Percentiles rank a stretch among this genome's conserved stretches.
These are phyloP conservation scores for Xenus cinereus DNA, from an alignment of 2,113 vertebrate species.

Conservation along the genomic window DNA sequence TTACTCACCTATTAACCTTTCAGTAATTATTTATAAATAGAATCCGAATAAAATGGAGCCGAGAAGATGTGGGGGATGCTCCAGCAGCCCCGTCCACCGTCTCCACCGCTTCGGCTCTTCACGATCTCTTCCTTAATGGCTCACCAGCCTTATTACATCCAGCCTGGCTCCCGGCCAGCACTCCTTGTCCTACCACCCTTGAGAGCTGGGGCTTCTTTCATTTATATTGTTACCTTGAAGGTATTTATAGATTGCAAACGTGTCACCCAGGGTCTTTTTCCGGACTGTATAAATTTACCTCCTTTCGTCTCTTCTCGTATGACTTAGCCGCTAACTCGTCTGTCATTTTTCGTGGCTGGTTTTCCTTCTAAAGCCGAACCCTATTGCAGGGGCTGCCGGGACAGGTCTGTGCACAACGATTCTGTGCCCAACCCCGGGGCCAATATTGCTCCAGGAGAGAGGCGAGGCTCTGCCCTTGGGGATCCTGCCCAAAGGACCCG, in stretches of 20 bases:
- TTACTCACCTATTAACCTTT: not conserved
- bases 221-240: not conserved
- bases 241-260: conserved; percentile 6
- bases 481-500: not conserved
- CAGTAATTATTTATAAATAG: not conserved
- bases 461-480: not conserved
- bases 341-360: not conserved
- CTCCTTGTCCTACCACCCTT: not conserved
- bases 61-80: not conserved
- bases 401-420: not conserved
- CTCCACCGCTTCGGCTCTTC: not conserved
- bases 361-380: not conserved
- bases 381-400: not conserved
- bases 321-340: not conserved
- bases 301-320: not conserved
- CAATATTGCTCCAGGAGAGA: not conserved
- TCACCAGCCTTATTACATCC: not conserved
- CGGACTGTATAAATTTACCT: not conserved
- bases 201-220: not conserved
- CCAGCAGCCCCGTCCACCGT: not conserved
- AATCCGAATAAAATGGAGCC: not conserved
- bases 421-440: rapidly evolving
- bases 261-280: not conserved
- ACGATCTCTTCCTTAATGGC: not conserved
- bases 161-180: not conserved